phyloP scores from a whole-genome alignment of 30 jellyfish, hydroid and myxozoan genomes.

The Hydra vulgaris region DNA sequence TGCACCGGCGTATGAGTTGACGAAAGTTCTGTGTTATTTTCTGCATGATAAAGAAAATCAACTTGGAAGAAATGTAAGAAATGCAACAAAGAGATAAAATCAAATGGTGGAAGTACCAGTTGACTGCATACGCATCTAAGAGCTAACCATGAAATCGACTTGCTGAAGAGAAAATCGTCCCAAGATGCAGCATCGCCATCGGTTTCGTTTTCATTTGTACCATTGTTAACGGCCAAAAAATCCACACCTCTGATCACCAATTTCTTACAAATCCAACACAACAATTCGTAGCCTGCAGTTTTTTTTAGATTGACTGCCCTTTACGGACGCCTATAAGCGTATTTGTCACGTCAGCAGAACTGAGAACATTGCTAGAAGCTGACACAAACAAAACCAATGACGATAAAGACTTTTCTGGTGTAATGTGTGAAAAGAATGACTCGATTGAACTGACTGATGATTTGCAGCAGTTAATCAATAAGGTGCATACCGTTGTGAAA shows the following conservation, averaged over 20 bases:
- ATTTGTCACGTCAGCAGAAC: not conserved
- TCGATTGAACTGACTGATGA: too few species aligned
- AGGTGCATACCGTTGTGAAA: too few species aligned
- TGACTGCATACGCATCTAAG: not conserved
- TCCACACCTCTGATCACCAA: not conserved
- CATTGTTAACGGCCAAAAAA: not conserved
- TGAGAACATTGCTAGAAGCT: not conserved
- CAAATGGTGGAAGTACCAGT: not conserved
- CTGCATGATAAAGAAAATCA: not conserved
- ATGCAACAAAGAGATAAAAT: not conserved
- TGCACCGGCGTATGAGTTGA: not conserved
- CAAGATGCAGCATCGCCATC: not conserved
- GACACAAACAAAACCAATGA: too few species aligned
- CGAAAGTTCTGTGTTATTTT: not conserved
- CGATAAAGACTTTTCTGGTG: too few species aligned
- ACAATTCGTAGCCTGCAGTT: not conserved
- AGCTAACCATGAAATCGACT: not conserved
- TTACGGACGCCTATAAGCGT: not conserved
- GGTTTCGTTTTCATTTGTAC: not conserved
- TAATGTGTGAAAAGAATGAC: too few species aligned
- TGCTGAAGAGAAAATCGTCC: not conserved
- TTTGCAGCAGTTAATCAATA: too few species aligned
- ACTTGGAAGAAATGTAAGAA: not conserved
- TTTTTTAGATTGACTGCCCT: not conserved
- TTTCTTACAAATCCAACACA: not conserved